Conservation (phyloP, 2,113 vertebrate genomes). For the Sterna hirundo region DNA sequence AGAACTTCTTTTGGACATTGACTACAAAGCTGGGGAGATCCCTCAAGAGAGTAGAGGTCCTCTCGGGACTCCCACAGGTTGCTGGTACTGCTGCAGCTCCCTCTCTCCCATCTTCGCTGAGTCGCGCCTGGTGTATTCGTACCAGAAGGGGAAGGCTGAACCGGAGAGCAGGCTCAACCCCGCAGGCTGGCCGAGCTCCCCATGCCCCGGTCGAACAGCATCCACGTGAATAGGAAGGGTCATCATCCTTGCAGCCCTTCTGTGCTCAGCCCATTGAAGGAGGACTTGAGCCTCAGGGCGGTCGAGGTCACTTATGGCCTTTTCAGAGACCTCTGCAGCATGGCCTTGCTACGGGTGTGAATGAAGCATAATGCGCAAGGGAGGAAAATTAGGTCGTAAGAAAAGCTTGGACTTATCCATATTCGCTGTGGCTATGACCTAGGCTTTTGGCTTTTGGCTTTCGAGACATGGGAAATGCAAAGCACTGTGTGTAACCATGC, state of each 20-base stretch:
- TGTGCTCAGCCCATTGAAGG: background rate
- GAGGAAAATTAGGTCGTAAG: background rate
- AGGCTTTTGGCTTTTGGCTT: background rate
- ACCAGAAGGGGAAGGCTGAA: background rate
- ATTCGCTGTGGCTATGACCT: background rate
- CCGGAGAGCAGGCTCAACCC: accelerated
- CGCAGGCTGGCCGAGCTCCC: background rate
- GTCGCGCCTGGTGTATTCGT: too few relatives aligned
- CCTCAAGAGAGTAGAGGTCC: background rate
- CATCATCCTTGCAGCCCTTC: background rate
- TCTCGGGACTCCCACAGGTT: accelerated
- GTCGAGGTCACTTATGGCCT: background rate
- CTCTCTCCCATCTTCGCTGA: background rate
- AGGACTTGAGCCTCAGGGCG: background rate
- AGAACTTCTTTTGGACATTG: background rate
- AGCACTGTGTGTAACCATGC: accelerated
- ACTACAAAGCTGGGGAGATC: background rate
- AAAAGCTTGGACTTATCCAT: background rate
- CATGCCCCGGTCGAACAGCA: background rate
- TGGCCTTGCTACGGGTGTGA: background rate
- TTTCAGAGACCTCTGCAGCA: background rate
- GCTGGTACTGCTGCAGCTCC: background rate
- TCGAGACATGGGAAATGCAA: background rate
- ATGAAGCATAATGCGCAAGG: background rate
- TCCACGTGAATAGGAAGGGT: accelerated